Percentiles rank a stretch among this genome's conserved stretches.
phyloP scores from a whole-genome alignment of 2,888 invertebrate genomes.

The Andrena hattorfiana region DNA sequence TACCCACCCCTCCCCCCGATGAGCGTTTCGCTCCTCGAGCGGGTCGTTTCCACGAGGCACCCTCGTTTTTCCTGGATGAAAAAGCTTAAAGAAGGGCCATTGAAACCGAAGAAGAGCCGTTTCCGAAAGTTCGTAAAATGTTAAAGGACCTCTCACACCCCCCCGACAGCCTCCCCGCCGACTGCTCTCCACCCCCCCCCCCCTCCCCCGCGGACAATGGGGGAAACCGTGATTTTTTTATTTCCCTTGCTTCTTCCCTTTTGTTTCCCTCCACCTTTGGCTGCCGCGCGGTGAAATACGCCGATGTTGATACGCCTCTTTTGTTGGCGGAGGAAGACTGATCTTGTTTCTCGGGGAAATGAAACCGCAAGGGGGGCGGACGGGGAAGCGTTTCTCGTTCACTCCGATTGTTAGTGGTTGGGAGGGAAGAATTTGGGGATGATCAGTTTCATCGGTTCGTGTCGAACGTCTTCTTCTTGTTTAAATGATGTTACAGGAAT shows the following conservation, averaged over 20 bases:
- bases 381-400: not conserved
- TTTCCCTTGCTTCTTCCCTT: not conserved
- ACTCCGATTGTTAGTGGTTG: no score
- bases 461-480: no score
- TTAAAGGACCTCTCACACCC: slow-evolving; percentile 35
- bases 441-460: no score
- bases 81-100: slow-evolving; percentile 45
- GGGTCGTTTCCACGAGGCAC: slow-evolving; percentile 4
- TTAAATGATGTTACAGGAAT: no score
- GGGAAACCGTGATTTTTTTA: slow-evolving; percentile 26
- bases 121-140: slow-evolving; percentile 60
- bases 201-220: slow-evolving; percentile 10
- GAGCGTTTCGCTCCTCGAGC: slow-evolving; percentile 9
- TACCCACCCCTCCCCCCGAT: not conserved
- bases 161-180: slow-evolving; percentile 10
- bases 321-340: slow-evolving; percentile 3
- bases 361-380: no score
- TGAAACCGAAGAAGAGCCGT: slow-evolving; percentile 62
- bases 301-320: not conserved
- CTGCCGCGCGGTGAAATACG: not conserved
- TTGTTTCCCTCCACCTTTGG: not conserved
- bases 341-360: not conserved
- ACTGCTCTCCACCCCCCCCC: not conserved
- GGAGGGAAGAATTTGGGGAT: no score
- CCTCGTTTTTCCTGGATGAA: slow-evolving; percentile 30